Base-by-base conservation (phyloP, 2,113 vertebrate genomes). In the Pycnonotus jocosus region DNA sequence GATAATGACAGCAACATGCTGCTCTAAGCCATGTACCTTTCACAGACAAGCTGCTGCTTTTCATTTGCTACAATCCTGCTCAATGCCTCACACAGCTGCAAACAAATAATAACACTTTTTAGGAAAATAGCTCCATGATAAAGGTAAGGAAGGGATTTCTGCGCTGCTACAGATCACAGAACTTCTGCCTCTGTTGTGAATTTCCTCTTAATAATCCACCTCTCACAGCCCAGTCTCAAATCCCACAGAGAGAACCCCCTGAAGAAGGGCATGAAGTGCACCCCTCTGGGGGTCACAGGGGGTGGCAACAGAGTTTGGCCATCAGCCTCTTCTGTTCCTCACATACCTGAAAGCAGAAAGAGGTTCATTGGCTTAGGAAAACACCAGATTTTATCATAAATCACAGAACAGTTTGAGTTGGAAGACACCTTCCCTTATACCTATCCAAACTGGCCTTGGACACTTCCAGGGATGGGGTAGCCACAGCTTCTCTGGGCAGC, bases 111-210 rank as follows among this genome's bases (percentile, higher is more conserved):
- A 73, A 40, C 4, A 8, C 18, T 3, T 74, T 70, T 81, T 68
- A 93, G 24, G 66, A 45, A 76, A 79, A 72, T 0, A 56, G 57
- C 44, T 80, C 40, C 16, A 16, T 3, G 1, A 25, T 12, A 50
- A 83, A 81, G 42, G 58, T n/a, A 61, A 69, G 27, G 54, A 76
- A 56, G 61, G 25, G n/a, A 57, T 25, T 30, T 21, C 37, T 12
- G 15, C 10, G 57, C 38, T 76, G 62, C 57, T 51, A 3, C 0
- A 31, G 27, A 40, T 10, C 0, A 0, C 56, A 47, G 51, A 44
- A 47, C 9, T 47, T 4, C 0, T 16, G 62, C 19, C 65, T 38
- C 60, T 27, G n/a, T 10, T 48, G 31, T 17, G 35, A 64, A 1
- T 33, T 48, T 70, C 10, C 35, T 31, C n/a, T 10, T 9, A 24